These are phyloP conservation scores for Montipora efflorescens DNA, from an alignment of 64 coral and sea anemone species.

Conservation along the genomic window DNA sequence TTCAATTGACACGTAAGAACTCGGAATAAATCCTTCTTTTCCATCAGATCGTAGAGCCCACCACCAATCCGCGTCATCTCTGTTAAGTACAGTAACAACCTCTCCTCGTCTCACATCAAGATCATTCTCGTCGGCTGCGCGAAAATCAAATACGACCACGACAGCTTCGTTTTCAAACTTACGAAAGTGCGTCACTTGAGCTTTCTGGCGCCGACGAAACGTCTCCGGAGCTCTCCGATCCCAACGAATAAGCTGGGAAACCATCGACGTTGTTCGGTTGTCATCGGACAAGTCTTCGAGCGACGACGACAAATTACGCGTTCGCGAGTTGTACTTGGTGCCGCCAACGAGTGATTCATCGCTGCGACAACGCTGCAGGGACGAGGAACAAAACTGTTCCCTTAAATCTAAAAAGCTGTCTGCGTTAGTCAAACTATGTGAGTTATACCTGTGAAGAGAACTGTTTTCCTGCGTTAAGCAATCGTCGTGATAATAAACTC, in stretches of 20 bases:
- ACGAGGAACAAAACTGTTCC: neutral
- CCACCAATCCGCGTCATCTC: slow-evolving; percentile 80
- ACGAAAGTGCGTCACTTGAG: slow-evolving; percentile 70
- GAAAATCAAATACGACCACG: slow-evolving; percentile 62
- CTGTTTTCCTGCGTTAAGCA: neutral
- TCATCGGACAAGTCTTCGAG: slow-evolving; percentile 30
- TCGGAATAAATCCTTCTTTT: slow-evolving; percentile 73
- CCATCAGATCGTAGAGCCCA: slow-evolving; percentile 67
- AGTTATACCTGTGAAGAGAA: neutral
- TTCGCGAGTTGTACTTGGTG: neutral
- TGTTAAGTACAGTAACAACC: slow-evolving; percentile 68
- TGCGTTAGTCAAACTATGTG: neutral
- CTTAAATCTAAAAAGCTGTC: neutral
- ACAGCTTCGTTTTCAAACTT: slow-evolving; percentile 66
- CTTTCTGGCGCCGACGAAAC: slow-evolving; percentile 65
- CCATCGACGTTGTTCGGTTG: neutral
- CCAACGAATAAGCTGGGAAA: neutral
- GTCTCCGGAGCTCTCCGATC: slow-evolving; percentile 73
- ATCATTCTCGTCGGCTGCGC: slow-evolving; percentile 73
- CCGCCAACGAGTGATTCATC: neutral
- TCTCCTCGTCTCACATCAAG: slow-evolving; percentile 65
- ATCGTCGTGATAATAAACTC: neutral
- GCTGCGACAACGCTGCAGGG: slow-evolving; percentile 14
- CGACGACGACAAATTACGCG: neutral
- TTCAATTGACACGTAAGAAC: slow-evolving; percentile 60